phyloP scores from a whole-genome alignment of 53 echinoderm and acorn worm genomes.

The Henricia sp. region DNA sequence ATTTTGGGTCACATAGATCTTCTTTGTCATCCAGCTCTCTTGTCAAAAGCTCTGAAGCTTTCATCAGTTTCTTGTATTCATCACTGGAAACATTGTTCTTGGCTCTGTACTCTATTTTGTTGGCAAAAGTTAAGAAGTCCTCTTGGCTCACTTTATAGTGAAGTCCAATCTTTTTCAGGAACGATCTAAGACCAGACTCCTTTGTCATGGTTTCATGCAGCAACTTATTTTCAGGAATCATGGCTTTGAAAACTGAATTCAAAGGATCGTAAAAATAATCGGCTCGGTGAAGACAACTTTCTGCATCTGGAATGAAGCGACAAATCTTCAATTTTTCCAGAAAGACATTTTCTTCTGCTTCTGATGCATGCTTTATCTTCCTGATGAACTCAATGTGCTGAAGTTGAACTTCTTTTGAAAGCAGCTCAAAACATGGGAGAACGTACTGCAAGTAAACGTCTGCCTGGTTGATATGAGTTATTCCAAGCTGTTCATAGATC shows the following conservation, averaged over 20 bases:
- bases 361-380: background rate
- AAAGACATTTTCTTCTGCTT: slow-evolving; percentile 4
- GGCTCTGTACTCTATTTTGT: slow-evolving; percentile 22
- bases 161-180: slow-evolving; percentile 46
- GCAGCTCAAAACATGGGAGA: slow-evolving; percentile 45
- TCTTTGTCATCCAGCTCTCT: background rate
- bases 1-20: background rate
- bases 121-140: slow-evolving; percentile 41
- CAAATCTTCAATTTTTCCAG: background rate
- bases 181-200: background rate
- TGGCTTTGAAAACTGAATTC: slow-evolving; percentile 35
- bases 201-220: slow-evolving; percentile 25
- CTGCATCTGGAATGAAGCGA: slow-evolving; percentile 18
- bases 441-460: slow-evolving; percentile 56
- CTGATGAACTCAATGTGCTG: slow-evolving; percentile 22
- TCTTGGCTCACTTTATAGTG: slow-evolving; percentile 1
- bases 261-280: slow-evolving; percentile 44
- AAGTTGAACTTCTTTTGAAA: slow-evolving; percentile 21
- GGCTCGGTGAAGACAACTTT: background rate
- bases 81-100: background rate
- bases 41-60: slow-evolving; percentile 1
- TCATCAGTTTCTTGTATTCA: background rate
- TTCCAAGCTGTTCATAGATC: slow-evolving; percentile 22
- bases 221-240: slow-evolving; percentile 18
- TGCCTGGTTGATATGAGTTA: slow-evolving; percentile 5